phyloP scores from a whole-genome alignment of 2,113 vertebrate genomes.

The Psilopogon haemacephalus region DNA sequence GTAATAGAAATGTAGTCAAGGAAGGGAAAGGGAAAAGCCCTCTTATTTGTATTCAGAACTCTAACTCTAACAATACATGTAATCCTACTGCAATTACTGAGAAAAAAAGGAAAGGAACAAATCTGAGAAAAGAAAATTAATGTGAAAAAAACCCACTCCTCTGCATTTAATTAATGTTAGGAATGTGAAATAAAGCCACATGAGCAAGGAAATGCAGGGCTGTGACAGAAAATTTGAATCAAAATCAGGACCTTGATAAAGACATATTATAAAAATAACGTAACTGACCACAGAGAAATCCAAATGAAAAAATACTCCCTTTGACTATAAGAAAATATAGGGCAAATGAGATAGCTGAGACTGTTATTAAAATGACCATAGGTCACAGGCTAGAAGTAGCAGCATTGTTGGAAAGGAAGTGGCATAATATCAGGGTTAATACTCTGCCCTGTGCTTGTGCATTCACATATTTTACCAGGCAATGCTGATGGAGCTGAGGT shows the following conservation, averaged over 20 bases:
- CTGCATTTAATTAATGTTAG: slow-evolving; percentile 37
- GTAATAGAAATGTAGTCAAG: slow-evolving; percentile 42
- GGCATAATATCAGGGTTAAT: neutral
- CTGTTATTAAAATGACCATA: neutral
- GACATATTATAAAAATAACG: neutral
- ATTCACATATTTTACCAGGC: neutral
- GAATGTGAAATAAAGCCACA: slow-evolving; percentile 7
- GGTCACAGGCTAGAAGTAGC: neutral
- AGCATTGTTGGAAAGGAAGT: neutral
- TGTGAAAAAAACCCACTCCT: neutral
- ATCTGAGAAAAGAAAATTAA: slow-evolving; percentile 40
- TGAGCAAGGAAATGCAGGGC: neutral
- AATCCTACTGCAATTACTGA: slow-evolving; percentile 37
- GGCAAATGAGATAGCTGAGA: neutral
- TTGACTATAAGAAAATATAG: neutral
- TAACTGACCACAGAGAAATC: neutral
- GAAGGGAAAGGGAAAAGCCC: slow-evolving; percentile 42
- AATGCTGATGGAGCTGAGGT: neutral
- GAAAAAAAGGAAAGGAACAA: slow-evolving; percentile 1
- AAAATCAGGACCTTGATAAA: neutral
- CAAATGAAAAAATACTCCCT: neutral
- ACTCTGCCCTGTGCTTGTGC: neutral
- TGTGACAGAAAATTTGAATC: slow-evolving; percentile 24
- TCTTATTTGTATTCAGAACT: slow-evolving; percentile 49
- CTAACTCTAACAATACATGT: slow-evolving; percentile 32